A percentile compares a stretch with the other conserved stretches of the same genome.
phyloP scores from a whole-genome alignment of 2,113 vertebrate species.

The Ginglymostoma cirratum region DNA sequence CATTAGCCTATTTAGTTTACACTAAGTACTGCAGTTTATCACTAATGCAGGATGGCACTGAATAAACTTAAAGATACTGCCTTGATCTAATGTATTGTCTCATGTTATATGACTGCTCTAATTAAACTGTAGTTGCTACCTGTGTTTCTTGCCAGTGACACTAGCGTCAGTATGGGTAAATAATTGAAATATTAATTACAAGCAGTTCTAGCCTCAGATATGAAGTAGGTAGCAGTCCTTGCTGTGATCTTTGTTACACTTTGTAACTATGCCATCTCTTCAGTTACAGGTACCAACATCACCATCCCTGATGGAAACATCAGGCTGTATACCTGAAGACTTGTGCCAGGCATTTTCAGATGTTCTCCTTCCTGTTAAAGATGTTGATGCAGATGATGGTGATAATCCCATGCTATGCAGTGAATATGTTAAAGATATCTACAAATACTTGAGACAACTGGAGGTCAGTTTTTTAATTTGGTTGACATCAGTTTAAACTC shows the following conservation, averaged over 20 bases:
- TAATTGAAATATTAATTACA: background rate
- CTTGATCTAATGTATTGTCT: no score
- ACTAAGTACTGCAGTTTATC: no score
- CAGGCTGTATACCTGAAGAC: constrained; percentile 51
- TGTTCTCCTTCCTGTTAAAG: constrained; percentile 59
- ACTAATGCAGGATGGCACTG: no score
- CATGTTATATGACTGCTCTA: no score
- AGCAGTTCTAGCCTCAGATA: background rate
- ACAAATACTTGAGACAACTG: constrained; percentile 66
- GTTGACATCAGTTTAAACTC: no score
- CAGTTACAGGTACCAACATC: constrained; percentile 45
- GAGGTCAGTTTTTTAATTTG: constrained; percentile 57
- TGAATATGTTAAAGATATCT: constrained; percentile 75
- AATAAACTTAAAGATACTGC: no score
- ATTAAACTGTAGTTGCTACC: no score
- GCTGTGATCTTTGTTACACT: no score
- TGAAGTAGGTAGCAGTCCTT: no score
- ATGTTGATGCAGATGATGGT: constrained; percentile 63
- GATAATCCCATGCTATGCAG: constrained; percentile 68
- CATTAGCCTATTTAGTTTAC: no score
- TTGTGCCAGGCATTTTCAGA: constrained; percentile 70
- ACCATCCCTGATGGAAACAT: constrained; percentile 59
- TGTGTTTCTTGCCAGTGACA: background rate
- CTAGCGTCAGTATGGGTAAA: background rate
- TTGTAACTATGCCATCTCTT: background rate